These are phyloP conservation scores for Drosophila basisetae DNA, from an alignment of 2,888 invertebrate species.

Conservation along the genomic window DNA sequence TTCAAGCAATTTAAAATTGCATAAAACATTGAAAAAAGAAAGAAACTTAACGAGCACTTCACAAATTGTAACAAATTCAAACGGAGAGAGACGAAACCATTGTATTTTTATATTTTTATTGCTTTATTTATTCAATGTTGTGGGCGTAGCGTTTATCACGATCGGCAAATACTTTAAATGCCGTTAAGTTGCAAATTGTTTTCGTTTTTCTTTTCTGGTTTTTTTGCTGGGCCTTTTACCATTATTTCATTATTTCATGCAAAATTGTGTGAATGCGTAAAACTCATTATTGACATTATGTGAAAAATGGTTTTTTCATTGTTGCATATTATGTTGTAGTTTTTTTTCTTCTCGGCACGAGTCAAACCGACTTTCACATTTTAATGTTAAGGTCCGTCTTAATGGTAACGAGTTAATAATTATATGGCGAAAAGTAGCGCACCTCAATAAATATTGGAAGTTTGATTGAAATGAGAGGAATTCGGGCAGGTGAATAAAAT, in stretches of 20 bases:
- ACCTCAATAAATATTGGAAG: conserved; percentile 6
- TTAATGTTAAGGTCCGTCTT: conserved; percentile 41
- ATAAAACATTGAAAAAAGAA: conserved; percentile 22
- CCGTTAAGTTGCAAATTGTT: conserved; percentile 57
- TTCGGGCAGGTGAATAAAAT: background rate
- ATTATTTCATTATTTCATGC: conserved; percentile 13
- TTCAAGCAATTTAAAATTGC: conserved; percentile 25
- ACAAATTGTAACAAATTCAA: conserved; percentile 56
- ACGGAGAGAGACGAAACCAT: conserved; percentile 12
- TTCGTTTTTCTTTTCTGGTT: conserved; percentile 14
- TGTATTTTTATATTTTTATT: conserved; percentile 41
- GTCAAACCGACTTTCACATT: conserved; percentile 69
- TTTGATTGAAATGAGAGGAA: conserved; percentile 14
- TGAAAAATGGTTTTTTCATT: conserved; percentile 5
- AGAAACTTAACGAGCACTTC: conserved; percentile 47
- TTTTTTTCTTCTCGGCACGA: conserved; percentile 43
- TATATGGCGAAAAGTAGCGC: conserved; percentile 22
- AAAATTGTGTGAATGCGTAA: conserved; percentile 27
- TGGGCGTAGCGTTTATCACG: conserved; percentile 76
- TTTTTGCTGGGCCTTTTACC: background rate
- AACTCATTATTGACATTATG: conserved; percentile 47
- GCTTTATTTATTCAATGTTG: conserved; percentile 52
- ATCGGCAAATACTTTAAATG: conserved; percentile 66
- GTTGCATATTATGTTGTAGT: background rate
- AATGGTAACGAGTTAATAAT: conserved; percentile 47